Percentiles rank a stretch among this genome's conserved stretches.
Conservation (phyloP, 2,888 invertebrate genomes). For the Meiosimyza decipiens region DNA sequence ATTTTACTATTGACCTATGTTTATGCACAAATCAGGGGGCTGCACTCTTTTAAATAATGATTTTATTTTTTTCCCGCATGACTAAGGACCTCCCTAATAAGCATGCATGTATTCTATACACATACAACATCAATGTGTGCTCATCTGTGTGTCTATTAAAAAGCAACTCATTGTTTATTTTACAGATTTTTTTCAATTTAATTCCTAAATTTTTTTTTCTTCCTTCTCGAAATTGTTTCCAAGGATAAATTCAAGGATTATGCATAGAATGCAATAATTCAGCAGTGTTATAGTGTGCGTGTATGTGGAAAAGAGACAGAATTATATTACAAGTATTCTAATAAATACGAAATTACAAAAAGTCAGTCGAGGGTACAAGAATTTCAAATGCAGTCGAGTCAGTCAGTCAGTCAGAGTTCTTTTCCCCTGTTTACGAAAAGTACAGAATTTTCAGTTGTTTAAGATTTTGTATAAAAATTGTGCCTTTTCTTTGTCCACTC, state of each 20-base stretch:
- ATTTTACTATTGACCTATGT: no score
- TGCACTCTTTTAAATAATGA: no score
- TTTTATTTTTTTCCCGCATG: no score
- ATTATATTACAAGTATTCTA: background rate
- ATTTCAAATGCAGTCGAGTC: constrained; percentile 20
- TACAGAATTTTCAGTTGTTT: constrained; percentile 20
- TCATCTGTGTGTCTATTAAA: no score
- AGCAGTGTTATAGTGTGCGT: constrained; percentile 1
- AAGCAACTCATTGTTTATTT: no score
- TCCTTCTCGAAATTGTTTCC: constrained; percentile 7
- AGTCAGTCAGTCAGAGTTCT: no score
- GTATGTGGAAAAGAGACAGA: constrained; percentile 16
- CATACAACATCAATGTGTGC: no score
- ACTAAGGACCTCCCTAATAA: no score
- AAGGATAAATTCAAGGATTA: constrained; percentile 41
- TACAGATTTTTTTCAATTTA: no score
- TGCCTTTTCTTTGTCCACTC: background rate
- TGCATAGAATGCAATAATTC: constrained; percentile 42
- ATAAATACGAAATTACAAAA: constrained; percentile 12
- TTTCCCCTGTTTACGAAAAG: constrained; percentile 1
- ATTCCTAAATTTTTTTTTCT: background rate
- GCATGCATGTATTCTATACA: no score
- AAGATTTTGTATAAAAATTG: constrained; percentile 26
- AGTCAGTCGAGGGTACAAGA: constrained; percentile 4
- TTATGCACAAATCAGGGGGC: no score